Evolutionary conservation across 2,888 invertebrate genomes (phyloP), one percentile per base, ranked within the genome.

Genomic region (Drosophila putrida): DNA sequence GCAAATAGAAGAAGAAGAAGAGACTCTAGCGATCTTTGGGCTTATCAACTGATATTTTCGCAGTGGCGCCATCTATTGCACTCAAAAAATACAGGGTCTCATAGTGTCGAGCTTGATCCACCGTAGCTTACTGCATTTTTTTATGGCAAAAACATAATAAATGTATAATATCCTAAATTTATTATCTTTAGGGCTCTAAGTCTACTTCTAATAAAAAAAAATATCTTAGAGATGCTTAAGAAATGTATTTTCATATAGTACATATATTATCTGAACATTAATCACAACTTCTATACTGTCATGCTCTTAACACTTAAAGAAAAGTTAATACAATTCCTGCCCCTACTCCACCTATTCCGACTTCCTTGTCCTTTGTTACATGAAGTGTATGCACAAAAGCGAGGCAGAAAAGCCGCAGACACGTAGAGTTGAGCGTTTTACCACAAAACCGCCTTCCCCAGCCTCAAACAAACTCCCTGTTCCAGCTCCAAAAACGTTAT

Each of bases 381-480:
- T 60, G 27, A 11, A 35, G 41, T 31, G 28, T 50, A 60, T 66
- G 61, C 27, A 49, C 47, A 51, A 61, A 59, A 67, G 67, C 64
- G 66, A 66, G 60, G 58, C 62, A 58, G 39, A 64, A 84, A 81
- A 87, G 71, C 83, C 83, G 70, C 83, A 88, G 70, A 86, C 83
- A 84, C 83, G 83, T 84, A 82, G 88, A 88, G 67, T 67, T 82
- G 71, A 71, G 82, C 83, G 90, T 84, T 84, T 89, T 84, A 89
- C 83, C 83, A 90, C 83, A 73, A 75, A 85, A 82, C 64, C 62
- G n/a, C 13, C 54, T 55, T 25, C 69, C 61, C 8, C 46, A 41
- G 31, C 49, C 39, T 39, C 50, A 11, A 27, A 50, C 38, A 28
- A 5, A 28, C 33, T 28, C 28, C 10, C 33, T 36, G 28, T 15